A percentile compares a stretch with the other conserved stretches of the same genome.
Evolutionary conservation across 2,113 vertebrate genomes (phyloP).

Genomic region (Willisornis vidua): DNA sequence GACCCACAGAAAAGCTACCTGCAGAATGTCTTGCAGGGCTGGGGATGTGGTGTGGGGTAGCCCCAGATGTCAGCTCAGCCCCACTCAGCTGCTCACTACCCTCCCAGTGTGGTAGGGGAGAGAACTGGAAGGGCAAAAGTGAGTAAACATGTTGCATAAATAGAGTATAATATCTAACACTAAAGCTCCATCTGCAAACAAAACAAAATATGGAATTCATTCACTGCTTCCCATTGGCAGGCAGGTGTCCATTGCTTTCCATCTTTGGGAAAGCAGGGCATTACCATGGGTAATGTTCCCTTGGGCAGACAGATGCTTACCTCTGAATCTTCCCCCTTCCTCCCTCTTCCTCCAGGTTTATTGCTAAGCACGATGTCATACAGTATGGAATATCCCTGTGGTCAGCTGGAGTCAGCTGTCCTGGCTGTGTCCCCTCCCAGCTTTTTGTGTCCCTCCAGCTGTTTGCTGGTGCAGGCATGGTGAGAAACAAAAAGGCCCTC

Average conservation of each 20-base stretch:
- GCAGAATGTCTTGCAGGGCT: neutral
- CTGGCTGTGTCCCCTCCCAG: neutral
- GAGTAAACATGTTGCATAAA: neutral
- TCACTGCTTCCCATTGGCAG: neutral
- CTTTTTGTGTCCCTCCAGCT: neutral
- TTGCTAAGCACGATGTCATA: neutral
- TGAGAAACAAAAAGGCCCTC: neutral
- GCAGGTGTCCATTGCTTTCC: neutral
- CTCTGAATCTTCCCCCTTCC: neutral
- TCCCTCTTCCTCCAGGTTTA: neutral
- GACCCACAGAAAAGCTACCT: neutral
- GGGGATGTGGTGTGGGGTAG: neutral
- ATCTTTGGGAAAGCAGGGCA: neutral
- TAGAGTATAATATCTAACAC: neutral
- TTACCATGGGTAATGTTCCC: rapidly evolving
- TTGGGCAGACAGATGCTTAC: neutral
- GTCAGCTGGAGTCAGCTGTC: neutral
- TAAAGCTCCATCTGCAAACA: neutral
- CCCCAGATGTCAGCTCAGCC: neutral
- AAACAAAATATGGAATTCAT: neutral
- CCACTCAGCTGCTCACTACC: rapidly evolving
- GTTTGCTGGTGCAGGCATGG: rapidly evolving
- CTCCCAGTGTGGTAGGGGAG: neutral
- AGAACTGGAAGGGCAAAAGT: neutral
- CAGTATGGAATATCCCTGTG: neutral